Percentiles rank a stretch among this genome's conserved stretches.
Evolutionary conservation across 53 echinoderm and acorn worm species (phyloP).

Genomic region (Patiria pectinifera): DNA sequence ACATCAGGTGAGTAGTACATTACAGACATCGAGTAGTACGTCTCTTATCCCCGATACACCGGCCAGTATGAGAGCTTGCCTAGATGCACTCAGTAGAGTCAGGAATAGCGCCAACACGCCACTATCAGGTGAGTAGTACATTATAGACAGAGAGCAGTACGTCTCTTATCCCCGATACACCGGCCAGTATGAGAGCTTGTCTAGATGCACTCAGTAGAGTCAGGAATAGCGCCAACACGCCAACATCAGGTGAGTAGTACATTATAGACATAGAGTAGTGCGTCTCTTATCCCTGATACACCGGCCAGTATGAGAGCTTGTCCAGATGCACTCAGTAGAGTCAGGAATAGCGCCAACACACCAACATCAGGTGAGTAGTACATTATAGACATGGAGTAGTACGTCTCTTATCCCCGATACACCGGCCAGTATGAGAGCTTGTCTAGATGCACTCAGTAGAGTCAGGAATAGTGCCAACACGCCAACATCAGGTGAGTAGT

Average conservation of each 20-base stretch:
- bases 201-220: constrained; percentile 33
- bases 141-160: constrained; percentile 1
- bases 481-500: background rate
- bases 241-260: constrained; percentile 12
- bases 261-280: no score
- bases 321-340: no score
- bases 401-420: constrained; percentile 86
- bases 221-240: constrained; percentile 9
- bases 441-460: constrained; percentile 32
- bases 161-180: constrained; percentile 85
- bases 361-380: no score
- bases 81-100: constrained; percentile 28
- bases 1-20: no score
- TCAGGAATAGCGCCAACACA: no score
- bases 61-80: constrained; percentile 75
- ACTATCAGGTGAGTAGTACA: background rate
- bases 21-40: background rate
- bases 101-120: constrained; percentile 10
- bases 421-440: constrained; percentile 78
- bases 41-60: constrained; percentile 88
- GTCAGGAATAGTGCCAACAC: constrained; percentile 21
- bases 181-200: constrained; percentile 80
- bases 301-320: background rate
- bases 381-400: no score
- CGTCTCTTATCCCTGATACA: no score